A percentile compares a stretch with the other conserved stretches of the same genome.
phyloP scores from a whole-genome alignment of 2,888 invertebrate species.

The Lasiommata megera region DNA sequence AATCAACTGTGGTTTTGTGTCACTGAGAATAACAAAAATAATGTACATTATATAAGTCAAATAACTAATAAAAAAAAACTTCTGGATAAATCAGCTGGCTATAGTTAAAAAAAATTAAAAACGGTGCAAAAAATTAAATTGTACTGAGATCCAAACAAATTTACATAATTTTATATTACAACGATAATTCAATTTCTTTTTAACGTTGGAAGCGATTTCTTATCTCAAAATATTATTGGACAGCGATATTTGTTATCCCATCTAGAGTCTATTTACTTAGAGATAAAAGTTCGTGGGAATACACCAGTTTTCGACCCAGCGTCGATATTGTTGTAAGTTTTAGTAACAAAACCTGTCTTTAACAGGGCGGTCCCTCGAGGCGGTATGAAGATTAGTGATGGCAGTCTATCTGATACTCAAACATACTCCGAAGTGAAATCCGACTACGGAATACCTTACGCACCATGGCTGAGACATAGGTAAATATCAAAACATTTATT shows the following conservation, averaged over 20 bases:
- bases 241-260: slow-evolving; percentile 35
- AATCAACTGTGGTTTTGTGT: too few relatives aligned
- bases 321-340: slow-evolving; percentile 10
- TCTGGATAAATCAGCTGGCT: too few relatives aligned
- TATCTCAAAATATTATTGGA: slow-evolving; percentile 22
- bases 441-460: slow-evolving; percentile 91
- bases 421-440: slow-evolving; percentile 87
- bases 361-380: slow-evolving; percentile 73
- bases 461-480: slow-evolving; percentile 94
- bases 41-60: too few relatives aligned
- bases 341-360: slow-evolving; percentile 20
- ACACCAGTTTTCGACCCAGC: slow-evolving; percentile 20
- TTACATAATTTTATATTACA: too few relatives aligned
- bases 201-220: background rate
- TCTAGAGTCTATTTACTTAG: slow-evolving; percentile 22
- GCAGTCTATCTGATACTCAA: slow-evolving; percentile 93
- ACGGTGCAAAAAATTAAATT: too few relatives aligned
- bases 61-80: too few relatives aligned
- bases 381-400: slow-evolving; percentile 85
- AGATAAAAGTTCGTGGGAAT: slow-evolving; percentile 30
- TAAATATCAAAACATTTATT: slow-evolving; percentile 43
- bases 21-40: too few relatives aligned
- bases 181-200: too few relatives aligned
- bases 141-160: too few relatives aligned
- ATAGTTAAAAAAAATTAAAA: too few relatives aligned